Evolutionary conservation across 2,113 vertebrate genomes (phyloP).

Genomic region (Meleagris gallopavo): DNA sequence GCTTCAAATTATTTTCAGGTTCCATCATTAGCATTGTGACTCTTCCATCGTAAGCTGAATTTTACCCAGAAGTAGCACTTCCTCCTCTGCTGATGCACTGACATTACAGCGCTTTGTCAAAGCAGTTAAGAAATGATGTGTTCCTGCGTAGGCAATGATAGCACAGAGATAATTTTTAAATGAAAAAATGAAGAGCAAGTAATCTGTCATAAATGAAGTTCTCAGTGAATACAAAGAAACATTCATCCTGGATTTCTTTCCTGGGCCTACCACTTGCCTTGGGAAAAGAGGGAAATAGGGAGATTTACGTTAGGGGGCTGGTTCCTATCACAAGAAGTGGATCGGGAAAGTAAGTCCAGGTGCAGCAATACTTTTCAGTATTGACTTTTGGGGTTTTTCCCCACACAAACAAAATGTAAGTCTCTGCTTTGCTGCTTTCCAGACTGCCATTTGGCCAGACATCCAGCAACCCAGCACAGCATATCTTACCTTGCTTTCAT

Average conservation of each 20-base stretch:
- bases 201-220: neutral
- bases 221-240: neutral
- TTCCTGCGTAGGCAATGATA: neutral
- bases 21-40: neutral
- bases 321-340: neutral
- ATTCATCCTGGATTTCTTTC: neutral
- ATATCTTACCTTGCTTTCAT: neutral
- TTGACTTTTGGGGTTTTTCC: neutral
- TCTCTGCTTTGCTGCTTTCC: neutral
- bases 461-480: neutral
- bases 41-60: constrained; percentile 10
- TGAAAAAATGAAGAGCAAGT: neutral
- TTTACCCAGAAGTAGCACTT: neutral
- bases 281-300: neutral
- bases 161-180: neutral
- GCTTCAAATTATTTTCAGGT: neutral
- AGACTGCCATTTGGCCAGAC: neutral
- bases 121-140: neutral
- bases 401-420: neutral
- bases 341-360: neutral
- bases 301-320: neutral
- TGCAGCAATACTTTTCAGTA: neutral
- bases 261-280: neutral
- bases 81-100: neutral
- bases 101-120: neutral